Evolutionary conservation across 2,113 vertebrate species (phyloP).

Genomic region (Daphoenositta chrysoptera): DNA sequence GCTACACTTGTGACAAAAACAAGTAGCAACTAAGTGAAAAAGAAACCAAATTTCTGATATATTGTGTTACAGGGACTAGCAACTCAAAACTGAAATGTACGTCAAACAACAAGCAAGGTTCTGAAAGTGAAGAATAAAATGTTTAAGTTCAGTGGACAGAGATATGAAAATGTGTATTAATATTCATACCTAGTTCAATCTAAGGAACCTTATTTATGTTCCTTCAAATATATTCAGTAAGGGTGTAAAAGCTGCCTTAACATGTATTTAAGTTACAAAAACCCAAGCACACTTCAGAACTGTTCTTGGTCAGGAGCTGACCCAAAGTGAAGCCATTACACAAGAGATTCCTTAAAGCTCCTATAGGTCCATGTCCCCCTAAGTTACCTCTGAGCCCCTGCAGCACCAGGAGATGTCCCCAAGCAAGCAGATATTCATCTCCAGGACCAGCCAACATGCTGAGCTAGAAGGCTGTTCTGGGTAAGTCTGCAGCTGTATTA

Average conservation of each 20-base stretch:
- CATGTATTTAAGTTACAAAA: rapidly evolving
- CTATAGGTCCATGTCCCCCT: not conserved
- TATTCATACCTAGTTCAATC: not conserved
- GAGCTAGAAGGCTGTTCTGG: not conserved
- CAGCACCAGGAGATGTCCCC: not conserved
- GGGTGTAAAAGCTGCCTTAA: not conserved
- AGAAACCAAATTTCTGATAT: not conserved
- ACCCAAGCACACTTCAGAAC: not conserved
- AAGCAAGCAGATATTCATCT: not conserved
- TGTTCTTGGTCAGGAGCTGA: not conserved
- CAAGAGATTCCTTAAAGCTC: not conserved
- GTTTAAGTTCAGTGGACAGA: not conserved
- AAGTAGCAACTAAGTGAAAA: not conserved
- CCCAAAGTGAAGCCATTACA: not conserved
- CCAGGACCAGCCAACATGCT: not conserved
- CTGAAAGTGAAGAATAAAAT: not conserved
- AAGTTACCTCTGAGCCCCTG: not conserved
- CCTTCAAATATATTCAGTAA: not conserved
- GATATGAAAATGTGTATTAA: not conserved
- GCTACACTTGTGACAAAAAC: not conserved
- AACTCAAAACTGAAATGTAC: not conserved
- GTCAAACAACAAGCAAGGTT: not conserved
- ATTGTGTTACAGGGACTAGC: not conserved
- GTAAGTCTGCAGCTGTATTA: not conserved
- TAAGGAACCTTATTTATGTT: not conserved